Conservation (phyloP, 2,797 vertebrate genomes). For the Micropoecilia bifurca region DNA sequence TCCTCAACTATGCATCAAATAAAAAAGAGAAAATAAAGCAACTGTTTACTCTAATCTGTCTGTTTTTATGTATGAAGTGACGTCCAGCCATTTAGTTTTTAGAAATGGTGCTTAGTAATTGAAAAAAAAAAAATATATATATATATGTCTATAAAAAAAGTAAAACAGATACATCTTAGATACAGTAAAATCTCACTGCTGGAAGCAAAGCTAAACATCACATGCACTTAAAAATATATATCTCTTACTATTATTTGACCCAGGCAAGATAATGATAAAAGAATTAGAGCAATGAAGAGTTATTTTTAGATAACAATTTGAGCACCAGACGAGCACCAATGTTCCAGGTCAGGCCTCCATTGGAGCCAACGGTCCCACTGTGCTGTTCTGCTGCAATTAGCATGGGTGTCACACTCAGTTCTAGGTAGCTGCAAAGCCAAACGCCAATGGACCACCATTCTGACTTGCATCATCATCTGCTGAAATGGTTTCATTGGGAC, state of each 20-base stretch:
- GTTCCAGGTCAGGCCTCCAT: slow-evolving; percentile 73
- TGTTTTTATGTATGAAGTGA: neutral
- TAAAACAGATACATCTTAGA: neutral
- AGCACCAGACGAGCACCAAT: slow-evolving; percentile 46
- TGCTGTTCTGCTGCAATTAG: slow-evolving; percentile 68
- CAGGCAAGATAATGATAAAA: slow-evolving; percentile 56
- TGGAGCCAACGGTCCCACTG: slow-evolving; percentile 58
- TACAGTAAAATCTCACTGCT: neutral
- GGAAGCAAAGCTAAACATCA: neutral
- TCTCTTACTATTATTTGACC: slow-evolving; percentile 21
- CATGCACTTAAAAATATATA: slow-evolving; percentile 3
- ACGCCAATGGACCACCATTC: slow-evolving; percentile 52
- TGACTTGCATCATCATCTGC: slow-evolving; percentile 52
- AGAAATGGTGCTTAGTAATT: neutral
- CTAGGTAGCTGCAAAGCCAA: slow-evolving; percentile 64
- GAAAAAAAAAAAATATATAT: neutral
- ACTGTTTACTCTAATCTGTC: neutral
- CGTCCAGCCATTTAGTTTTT: neutral
- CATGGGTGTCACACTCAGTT: slow-evolving; percentile 68
- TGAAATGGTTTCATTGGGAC: slow-evolving; percentile 39
- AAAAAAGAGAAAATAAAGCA: slow-evolving; percentile 12
- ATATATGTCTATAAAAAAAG: neutral
- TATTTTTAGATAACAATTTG: slow-evolving; percentile 75
- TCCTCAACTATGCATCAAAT: slow-evolving; percentile 89
- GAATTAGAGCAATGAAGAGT: slow-evolving; percentile 68